These are phyloP conservation scores for Acanthisitta chloris DNA, from an alignment of 2,113 vertebrate genomes.

Conservation along the genomic window DNA sequence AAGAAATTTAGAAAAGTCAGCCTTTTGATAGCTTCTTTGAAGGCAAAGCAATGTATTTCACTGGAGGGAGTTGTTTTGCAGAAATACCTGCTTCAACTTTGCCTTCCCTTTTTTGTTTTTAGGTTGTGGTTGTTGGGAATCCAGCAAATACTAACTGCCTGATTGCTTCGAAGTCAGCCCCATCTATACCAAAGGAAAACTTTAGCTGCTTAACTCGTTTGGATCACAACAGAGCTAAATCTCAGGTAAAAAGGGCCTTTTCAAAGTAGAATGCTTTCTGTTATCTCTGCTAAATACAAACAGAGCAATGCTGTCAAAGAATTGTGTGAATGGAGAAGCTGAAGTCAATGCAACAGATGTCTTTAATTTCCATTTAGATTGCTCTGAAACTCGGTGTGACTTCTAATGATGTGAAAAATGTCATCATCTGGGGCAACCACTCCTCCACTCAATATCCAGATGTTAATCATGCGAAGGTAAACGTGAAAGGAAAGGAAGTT, in stretches of 20 bases:
- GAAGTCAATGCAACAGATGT: background rate
- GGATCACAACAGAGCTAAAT: slow-evolving; percentile 95
- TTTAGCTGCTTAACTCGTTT: slow-evolving; percentile 96
- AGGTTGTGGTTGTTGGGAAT: slow-evolving; percentile 96
- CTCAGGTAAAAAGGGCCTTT: slow-evolving; percentile 77
- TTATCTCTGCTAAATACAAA: background rate
- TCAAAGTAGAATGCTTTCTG: background rate
- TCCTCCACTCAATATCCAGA: slow-evolving; percentile 98
- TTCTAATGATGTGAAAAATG: slow-evolving; percentile 89
- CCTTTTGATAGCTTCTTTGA: background rate
- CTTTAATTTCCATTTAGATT: slow-evolving; percentile 76
- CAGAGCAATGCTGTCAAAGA: background rate
- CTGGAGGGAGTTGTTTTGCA: background rate
- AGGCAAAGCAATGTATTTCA: background rate
- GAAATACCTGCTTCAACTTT: background rate
- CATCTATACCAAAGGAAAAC: slow-evolving; percentile 96
- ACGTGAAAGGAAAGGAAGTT: slow-evolving; percentile 78
- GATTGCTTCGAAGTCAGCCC: slow-evolving; percentile 92
- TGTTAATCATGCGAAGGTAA: slow-evolving; percentile 87
- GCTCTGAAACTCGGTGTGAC: slow-evolving; percentile 87
- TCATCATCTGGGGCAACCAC: slow-evolving; percentile 99
- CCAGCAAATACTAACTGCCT: slow-evolving; percentile 98
- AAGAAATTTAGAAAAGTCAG: background rate
- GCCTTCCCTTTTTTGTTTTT: background rate
- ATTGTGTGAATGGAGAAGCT: background rate